A percentile compares a stretch with the other conserved stretches of the same genome.
phyloP scores from a whole-genome alignment of 2,797 vertebrate genomes.

The Spea hammondii region DNA sequence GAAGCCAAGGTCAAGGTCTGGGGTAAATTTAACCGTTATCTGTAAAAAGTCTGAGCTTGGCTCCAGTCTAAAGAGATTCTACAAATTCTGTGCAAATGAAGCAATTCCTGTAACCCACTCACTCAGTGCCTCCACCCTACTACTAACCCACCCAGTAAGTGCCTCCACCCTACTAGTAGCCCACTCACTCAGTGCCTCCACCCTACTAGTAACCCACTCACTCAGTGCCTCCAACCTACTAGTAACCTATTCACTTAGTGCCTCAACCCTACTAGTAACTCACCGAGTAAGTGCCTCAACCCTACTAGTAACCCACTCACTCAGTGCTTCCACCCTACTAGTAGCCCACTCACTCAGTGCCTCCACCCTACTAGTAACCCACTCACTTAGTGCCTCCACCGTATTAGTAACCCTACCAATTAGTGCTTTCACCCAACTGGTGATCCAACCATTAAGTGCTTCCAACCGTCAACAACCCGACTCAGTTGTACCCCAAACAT shows the following conservation, averaged over 20 bases:
- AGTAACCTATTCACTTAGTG: not conserved
- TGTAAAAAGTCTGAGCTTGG: constrained; percentile 38
- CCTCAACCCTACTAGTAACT: not conserved
- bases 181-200: too few species aligned
- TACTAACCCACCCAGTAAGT: not conserved
- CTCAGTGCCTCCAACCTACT: too few species aligned
- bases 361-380: not conserved
- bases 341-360: not conserved
- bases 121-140: too few species aligned
- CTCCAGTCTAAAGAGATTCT: constrained; percentile 25
- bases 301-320: not conserved
- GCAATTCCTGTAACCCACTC: constrained; percentile 8
- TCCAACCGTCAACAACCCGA: not conserved
- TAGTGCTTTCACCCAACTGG: not conserved
- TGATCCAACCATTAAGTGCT: not conserved
- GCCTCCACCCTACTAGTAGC: not conserved
- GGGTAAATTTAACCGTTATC: constrained; percentile 11
- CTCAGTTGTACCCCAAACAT: constrained; percentile 25
- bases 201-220: too few species aligned
- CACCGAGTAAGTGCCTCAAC: not conserved
- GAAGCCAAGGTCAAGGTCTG: constrained; percentile 21
- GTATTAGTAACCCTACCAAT: not conserved
- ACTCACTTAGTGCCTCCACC: not conserved
- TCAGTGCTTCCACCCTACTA: too few species aligned
- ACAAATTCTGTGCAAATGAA: constrained; percentile 39